Evolutionary conservation across 1,140 invertebrate genomes (phyloP), one percentile per base, ranked within the genome.

Genomic region (Apocrypta bakeri): DNA sequence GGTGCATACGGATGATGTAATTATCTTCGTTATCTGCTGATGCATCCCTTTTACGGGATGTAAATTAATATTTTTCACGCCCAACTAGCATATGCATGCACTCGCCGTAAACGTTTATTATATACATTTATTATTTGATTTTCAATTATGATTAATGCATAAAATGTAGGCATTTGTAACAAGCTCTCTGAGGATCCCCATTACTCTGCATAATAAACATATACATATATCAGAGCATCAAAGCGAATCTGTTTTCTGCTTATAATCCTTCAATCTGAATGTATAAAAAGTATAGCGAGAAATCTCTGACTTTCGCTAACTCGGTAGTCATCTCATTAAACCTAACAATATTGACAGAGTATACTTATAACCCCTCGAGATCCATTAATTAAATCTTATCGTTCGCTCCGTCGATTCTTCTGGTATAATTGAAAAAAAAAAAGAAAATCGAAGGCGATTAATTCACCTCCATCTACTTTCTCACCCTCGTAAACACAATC

Each of bases 301-400:
- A n/a, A 21, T 21, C 21, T 56, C 21, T 21, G 3, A 56, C 48
- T 21, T 56, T 56, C 48, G 48, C 48, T 17, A 56, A 56, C 48
- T n/a, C 48, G 17, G 48, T n/a, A 56, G 17, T 56, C 48, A 56
- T 4, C 63, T 66, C 24, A 66, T 66, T 66, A 66, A 12, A 66
- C 27, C 27, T 66, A 17, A 25, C 14, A 66, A 66, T 66, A 66
- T 66, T 66, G 63, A 66, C 63, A 66, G 24, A 66, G 9, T 24
- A 24, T 14, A 61, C 56, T 3, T 24, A 9, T 12, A 66, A 6
- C 14, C 2, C 14, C 21, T 6, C 14, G 2, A 56, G 48, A 73
- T 79, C 48, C 68, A 21, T 79, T 79, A 81, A 81, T 81, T 81
- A 63, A 81, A 81, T 7, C 79, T 63, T 74, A 63, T 81, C 71